Base-by-base conservation (phyloP, 2,113 vertebrate genomes). In the Calidris pugnax region DNA sequence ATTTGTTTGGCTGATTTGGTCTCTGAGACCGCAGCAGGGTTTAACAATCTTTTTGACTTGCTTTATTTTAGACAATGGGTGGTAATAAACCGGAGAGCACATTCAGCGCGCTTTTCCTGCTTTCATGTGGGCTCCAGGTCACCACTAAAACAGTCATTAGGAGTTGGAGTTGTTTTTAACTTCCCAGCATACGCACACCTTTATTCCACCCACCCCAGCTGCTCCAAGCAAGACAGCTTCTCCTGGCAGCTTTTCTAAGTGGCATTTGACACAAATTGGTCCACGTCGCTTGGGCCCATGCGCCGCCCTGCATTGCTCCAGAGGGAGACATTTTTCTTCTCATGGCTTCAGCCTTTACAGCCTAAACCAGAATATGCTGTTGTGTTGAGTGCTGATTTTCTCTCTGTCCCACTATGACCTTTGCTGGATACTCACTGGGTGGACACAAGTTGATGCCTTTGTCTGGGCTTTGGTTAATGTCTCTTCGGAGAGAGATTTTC, bases 281-380 rank as follows among this genome's bases (percentile, higher is more conserved):
- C 26, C 32, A 19, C 0, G 2, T 12, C 14, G 7, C 28, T 47
- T 4, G 9, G 12, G 16, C 23, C n/a, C 2, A 0, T 55, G 63
- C 9, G 47, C 11, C 0, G 5, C 37, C 30, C 4, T 6, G 14
- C 30, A 22, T 37, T 16, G 27, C 64, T 60, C 39, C 5, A 9
- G 18, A 66, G 13, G 21, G 18, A 78, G 37, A 10, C 4, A 24
- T 39, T 63, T 45, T 48, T 53, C 22, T 41, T 57, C n/a, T 33
- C 4, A 6, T 1, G 5, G 16, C 48, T 85, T 51, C 67, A 53
- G 47, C 8, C 30, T 83, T 60, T 39, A 4, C 12, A 35, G 39
- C 50, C 45, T 82, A 32, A 48, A 69, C 0, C n/a, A 82, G 43
- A 48, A 67, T 8, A 37, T 73, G 59, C 20, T 37, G 32, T 10